phyloP scores from a whole-genome alignment of 1,140 invertebrate genomes.

The Vanessa tameamea region DNA sequence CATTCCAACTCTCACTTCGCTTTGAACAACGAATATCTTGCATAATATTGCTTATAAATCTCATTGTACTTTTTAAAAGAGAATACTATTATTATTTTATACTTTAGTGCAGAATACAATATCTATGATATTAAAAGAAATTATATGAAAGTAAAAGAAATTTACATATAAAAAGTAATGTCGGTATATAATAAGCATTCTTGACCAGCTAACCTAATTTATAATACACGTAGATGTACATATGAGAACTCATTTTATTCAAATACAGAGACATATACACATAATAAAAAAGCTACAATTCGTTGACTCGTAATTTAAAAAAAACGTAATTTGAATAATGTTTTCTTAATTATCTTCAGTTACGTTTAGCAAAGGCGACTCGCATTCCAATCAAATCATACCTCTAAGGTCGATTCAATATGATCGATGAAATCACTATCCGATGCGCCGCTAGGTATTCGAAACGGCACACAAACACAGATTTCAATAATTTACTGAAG shows the following conservation, averaged over 20 bases:
- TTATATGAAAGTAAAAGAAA: too few species aligned
- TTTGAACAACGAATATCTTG: constrained; percentile 13
- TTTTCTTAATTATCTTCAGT: too few species aligned
- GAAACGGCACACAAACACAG: constrained; percentile 37
- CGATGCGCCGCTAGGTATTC: constrained; percentile 33
- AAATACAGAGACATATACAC: not conserved
- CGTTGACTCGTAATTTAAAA: too few species aligned
- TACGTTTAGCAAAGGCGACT: too few species aligned
- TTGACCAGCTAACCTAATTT: too few species aligned
- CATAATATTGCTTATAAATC: not conserved
- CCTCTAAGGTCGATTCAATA: constrained; percentile 23
- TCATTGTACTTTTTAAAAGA: not conserved
- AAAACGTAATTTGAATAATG: too few species aligned
- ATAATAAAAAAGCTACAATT: too few species aligned
- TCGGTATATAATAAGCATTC: too few species aligned
- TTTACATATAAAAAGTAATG: too few species aligned
- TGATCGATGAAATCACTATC: constrained; percentile 25
- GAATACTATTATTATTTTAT: not conserved
- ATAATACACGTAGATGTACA: too few species aligned
- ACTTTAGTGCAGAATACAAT: not conserved
- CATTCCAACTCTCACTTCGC: constrained; percentile 20
- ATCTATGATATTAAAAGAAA: too few species aligned
- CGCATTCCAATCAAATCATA: not conserved
- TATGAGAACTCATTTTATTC: not conserved
- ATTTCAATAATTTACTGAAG: constrained; percentile 50